Evolutionary conservation across 2,888 invertebrate species (phyloP).

Genomic region (Spodoptera exigua): DNA sequence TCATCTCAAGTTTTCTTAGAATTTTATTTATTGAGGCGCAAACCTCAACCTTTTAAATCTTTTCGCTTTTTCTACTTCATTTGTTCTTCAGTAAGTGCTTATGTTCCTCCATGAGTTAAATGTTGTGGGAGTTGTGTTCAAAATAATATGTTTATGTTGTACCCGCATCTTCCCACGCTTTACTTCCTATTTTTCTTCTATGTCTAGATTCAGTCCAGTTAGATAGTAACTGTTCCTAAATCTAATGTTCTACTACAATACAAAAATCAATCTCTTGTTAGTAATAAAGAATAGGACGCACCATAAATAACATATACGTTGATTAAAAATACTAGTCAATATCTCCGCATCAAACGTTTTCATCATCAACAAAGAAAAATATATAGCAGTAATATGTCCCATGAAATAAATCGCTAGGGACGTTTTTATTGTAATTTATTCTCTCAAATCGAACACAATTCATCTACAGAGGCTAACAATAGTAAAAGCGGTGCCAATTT

Average conservation of each 20-base stretch:
- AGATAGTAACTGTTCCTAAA: too few relatives aligned
- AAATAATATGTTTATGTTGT: too few relatives aligned
- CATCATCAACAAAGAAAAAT: constrained; percentile 34
- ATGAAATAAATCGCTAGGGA: constrained; percentile 38
- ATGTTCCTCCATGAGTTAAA: constrained; percentile 1
- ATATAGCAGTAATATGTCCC: constrained; percentile 44
- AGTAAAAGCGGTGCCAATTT: constrained; percentile 64
- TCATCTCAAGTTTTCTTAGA: constrained; percentile 55
- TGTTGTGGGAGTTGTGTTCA: neutral
- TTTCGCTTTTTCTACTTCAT: constrained; percentile 52
- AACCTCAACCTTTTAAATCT: constrained; percentile 52
- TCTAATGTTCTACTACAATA: too few relatives aligned
- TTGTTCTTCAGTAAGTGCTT: constrained; percentile 36
- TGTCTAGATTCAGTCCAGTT: too few relatives aligned
- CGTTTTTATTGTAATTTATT: constrained; percentile 55
- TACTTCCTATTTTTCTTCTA: too few relatives aligned
- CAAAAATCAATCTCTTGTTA: too few relatives aligned
- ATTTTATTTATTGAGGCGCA: constrained; percentile 44
- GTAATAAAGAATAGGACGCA: too few relatives aligned
- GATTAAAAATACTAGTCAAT: too few relatives aligned
- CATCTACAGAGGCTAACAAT: constrained; percentile 62
- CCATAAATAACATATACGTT: too few relatives aligned
- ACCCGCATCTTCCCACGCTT: too few relatives aligned
- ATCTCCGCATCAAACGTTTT: constrained; percentile 10
- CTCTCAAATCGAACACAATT: constrained; percentile 59